A percentile compares a stretch with the other conserved stretches of the same genome.
Evolutionary conservation across 2,113 vertebrate genomes (phyloP).

Genomic region (Proterorhinus semilunaris): DNA sequence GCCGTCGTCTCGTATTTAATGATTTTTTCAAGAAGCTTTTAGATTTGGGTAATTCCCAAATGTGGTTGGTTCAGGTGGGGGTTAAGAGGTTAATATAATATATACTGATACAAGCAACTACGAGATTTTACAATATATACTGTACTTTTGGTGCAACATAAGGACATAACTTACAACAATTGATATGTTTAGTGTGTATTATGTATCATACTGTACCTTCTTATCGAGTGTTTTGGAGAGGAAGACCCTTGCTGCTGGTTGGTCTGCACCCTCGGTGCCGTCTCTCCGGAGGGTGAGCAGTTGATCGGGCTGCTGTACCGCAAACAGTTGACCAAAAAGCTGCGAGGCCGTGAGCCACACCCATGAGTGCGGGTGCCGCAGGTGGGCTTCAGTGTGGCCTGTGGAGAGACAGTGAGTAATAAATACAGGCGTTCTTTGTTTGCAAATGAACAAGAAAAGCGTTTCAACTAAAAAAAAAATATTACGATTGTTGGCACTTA

Average conservation of each 20-base stretch:
- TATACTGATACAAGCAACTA: no score
- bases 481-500: slow-evolving; percentile 50
- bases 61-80: no score
- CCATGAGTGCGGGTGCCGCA: slow-evolving; percentile 93
- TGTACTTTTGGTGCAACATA: no score
- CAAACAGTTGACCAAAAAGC: slow-evolving; percentile 92
- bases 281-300: slow-evolving; percentile 79
- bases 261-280: slow-evolving; percentile 18
- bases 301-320: slow-evolving; percentile 84
- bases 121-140: no score
- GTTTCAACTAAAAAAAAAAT: no score
- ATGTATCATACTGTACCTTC: slow-evolving; percentile 74
- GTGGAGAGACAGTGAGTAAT: background rate
- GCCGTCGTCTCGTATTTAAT: no score
- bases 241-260: slow-evolving; percentile 70
- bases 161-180: no score
- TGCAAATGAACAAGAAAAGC: no score
- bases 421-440: background rate
- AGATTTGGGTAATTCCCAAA: no score
- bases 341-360: slow-evolving; percentile 94
- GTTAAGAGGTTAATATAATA: no score
- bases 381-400: slow-evolving; percentile 88
- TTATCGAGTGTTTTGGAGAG: slow-evolving; percentile 80
- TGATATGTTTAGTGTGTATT: no score
- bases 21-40: no score